A percentile compares a stretch with the other conserved stretches of the same genome.
phyloP scores from a whole-genome alignment of 2,797 vertebrate genomes.

The Macropus fuliginosus region DNA sequence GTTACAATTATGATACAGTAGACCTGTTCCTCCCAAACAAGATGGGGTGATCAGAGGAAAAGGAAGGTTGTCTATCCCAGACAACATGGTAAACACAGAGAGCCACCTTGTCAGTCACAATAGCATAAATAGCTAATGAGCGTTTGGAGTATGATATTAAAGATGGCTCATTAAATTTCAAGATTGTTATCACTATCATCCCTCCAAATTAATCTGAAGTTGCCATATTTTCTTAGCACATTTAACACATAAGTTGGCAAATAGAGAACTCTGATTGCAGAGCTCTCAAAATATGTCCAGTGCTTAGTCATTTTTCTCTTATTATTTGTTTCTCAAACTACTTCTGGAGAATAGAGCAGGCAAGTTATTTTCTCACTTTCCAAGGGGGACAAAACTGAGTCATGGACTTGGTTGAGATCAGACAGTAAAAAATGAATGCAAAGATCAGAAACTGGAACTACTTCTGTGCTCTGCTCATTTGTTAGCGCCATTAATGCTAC shows the following conservation, averaged over 20 bases:
- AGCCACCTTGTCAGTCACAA: background rate
- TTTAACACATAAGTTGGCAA: background rate
- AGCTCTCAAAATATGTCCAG: background rate
- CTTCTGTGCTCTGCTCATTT: background rate
- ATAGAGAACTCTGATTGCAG: constrained; percentile 20
- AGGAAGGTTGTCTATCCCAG: background rate
- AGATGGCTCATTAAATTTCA: background rate
- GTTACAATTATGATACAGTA: background rate
- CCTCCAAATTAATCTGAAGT: constrained; percentile 31
- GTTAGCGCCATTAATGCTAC: background rate
- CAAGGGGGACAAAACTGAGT: constrained; percentile 10
- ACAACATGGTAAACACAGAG: background rate
- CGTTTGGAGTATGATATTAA: background rate
- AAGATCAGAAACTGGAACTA: background rate
- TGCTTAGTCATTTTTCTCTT: background rate
- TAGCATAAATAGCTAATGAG: background rate
- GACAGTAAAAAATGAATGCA: background rate
- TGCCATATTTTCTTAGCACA: constrained; percentile 14
- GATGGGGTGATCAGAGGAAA: background rate
- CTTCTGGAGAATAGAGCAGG: background rate
- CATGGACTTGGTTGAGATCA: background rate
- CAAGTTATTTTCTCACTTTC: background rate
- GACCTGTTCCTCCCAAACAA: background rate
- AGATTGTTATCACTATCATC: background rate
- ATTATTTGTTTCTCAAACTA: background rate